Evolutionary conservation across 2,797 vertebrate genomes (phyloP), one percentile per base, ranked within the genome.

Genomic region (Prunella strophiata): DNA sequence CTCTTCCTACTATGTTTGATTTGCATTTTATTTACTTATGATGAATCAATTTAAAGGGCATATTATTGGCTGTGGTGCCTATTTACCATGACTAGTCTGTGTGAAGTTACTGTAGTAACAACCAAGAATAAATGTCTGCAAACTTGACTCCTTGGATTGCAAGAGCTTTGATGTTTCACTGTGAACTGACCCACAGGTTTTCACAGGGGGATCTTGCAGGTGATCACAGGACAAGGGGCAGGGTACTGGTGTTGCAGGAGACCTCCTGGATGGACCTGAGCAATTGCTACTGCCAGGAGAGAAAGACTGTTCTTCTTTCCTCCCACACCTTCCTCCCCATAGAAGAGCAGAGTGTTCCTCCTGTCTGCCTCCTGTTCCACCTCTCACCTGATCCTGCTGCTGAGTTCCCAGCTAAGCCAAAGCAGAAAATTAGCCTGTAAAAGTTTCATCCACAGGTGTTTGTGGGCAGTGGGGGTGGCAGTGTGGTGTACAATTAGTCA

Each of bases 201-300:
- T 86, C 50, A 42, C 25, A 27, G 43, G 15, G 20, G 7, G 13
- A 30, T 57, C 47, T 76, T 25, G 38, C 70, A 26, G 21, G 16
- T 51, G 18, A 23, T 55, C 11, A 19, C 14, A 48, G 65, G 50
- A 19, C 50, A 45, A 84, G 25, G 17, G 30, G 7, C 26, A 66
- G 30, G 16, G 30, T 73, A 22, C 21, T 51, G 19, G 22, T n/a
- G 3, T 51, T 86, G 40, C 43, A 63, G 45, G 71, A 74, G 27
- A 70, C 51, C 30, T 80, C 30, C n/a, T 34, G 47, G 25, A 8
- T 78, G 23, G 22, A 65, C 36, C 26, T 4, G 2, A 43, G n/a
- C 1, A 6, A 38, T 85, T 1, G 0, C 34, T 32, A 9, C 40
- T n/a, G 13, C 26, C 1, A 1, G 15, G 16, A 18, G 27, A 32